Evolutionary conservation across 1,140 invertebrate genomes (phyloP), one percentile per base, ranked within the genome.

Genomic region (Drosophila willistoni): DNA sequence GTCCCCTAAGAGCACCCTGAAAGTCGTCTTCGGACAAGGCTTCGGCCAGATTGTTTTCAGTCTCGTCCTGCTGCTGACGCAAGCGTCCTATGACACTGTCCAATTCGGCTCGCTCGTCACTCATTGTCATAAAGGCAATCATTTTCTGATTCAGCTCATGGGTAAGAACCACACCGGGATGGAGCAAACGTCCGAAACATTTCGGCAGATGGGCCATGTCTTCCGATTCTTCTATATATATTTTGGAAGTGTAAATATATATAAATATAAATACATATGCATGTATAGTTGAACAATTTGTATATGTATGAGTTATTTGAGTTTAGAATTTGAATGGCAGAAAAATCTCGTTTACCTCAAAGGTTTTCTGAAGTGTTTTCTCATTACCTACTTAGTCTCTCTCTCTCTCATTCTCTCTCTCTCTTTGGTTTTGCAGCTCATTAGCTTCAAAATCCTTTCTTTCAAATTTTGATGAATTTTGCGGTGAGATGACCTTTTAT

Each of bases 21-120:
- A 79, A 76, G 14, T 86, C 83, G 7, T 83, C 72, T 19, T 86
- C 84, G 39, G 83, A 73, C 39, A 87, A 17, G 0, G 67, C 68
- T 9, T 82, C 83, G 17, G 83, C 76, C 13, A 86, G 19, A 19
- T 56, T 64, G 36, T 83, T 68, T 36, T 87, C 84, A 10, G 74
- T 65, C 1, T 47, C 66, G 1, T 77, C 72, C 54, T 79, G 82
- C 4, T 82, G 56, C 29, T 68, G 56, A n/a, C 84, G 72, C 13
- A 86, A 42, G 4, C 5, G n/a, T 0, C 1, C 14, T 9, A 86
- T 51, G 0, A 76, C 79, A 7, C 9, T 3, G 9, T 87, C 79
- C 44, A 86, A 22, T 3, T 79, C 51, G 14, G 12, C 19, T 36
- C 55, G 55, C 9, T 87, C 76, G 3, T 14, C 56, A 1, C 17